Evolutionary conservation across 2,113 vertebrate species (phyloP).

Genomic region (Emydura subglobosa): DNA sequence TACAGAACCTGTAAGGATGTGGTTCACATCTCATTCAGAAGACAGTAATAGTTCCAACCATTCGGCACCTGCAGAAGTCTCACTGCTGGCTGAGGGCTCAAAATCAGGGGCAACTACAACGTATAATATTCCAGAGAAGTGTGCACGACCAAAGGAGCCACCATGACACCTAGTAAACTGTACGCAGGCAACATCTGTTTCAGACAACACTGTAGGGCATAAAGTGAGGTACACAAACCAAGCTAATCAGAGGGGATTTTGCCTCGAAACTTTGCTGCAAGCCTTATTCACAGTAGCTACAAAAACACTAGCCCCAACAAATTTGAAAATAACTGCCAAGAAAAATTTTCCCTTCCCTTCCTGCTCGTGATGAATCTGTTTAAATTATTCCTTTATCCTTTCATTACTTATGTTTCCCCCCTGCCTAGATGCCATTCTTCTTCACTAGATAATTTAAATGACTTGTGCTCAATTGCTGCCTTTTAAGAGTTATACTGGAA

Average conservation of each 20-base stretch:
- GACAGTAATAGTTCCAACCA: background rate
- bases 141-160: accelerated
- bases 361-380: background rate
- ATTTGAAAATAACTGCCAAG: constrained; percentile 12
- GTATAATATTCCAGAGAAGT: background rate
- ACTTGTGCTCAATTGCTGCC: background rate
- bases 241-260: background rate
- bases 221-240: accelerated
- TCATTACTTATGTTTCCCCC: background rate
- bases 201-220: background rate
- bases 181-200: no score
- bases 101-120: background rate
- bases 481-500: background rate
- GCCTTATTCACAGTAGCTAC: background rate
- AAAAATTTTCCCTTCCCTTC: background rate
- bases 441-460: background rate
- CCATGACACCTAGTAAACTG: accelerated
- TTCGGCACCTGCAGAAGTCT: accelerated
- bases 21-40: background rate
- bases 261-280: background rate
- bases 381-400: background rate
- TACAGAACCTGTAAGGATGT: background rate
- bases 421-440: background rate
- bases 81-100: background rate
- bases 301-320: constrained; percentile 34